Base-by-base conservation (phyloP, 2,797 vertebrate genomes). In the Coendou prehensilis region DNA sequence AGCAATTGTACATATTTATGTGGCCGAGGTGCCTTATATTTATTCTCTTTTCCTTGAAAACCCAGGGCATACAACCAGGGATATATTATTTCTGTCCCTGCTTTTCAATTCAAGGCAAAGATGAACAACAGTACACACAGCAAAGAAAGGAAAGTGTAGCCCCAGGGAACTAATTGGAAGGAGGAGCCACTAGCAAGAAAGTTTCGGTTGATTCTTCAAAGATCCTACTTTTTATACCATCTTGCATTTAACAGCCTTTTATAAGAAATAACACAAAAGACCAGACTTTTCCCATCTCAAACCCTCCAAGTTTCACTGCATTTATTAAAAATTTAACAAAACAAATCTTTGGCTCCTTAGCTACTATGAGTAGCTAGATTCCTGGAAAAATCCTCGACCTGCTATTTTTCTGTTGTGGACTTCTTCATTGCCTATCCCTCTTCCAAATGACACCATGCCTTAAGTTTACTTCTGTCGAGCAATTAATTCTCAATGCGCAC, bases 401-500 rank as follows among this genome's bases (percentile, higher is more conserved):
- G 5, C 18, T 63, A 54, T 41, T 2, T 2, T 8, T 69, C 18
- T 52, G 4, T 57, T 0, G 22, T 26, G 54, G 79, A 30, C 57
- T 47, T 90, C 52, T 89, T 83, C n/a, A 57, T 47, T 0, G 26
- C 6, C 7, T 50, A 37, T 37, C 22, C 22, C 10, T 59, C 73
- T 91, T 56, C 18, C 15, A 75, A 54, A 37, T 4, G 52, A 47
- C 2, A 8, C 28, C n/a, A 3, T 33, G 75, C 47, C 96, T 87
- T 83, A 97, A 97, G 93, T 98, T 98, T 97, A 95, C 90, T 91
- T 91, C 98, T 95, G 97, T 97, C 92, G 96, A 95, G 93, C 92
- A 97, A 96, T 97, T 98, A 98, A 97, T 98, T 98, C 98, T 98
- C 98, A 93, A 91, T 92, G 95, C 98, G 92, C 98, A 95, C 82